Conservation (phyloP, 2,797 vertebrate species). For the Antrozous pallidus region DNA sequence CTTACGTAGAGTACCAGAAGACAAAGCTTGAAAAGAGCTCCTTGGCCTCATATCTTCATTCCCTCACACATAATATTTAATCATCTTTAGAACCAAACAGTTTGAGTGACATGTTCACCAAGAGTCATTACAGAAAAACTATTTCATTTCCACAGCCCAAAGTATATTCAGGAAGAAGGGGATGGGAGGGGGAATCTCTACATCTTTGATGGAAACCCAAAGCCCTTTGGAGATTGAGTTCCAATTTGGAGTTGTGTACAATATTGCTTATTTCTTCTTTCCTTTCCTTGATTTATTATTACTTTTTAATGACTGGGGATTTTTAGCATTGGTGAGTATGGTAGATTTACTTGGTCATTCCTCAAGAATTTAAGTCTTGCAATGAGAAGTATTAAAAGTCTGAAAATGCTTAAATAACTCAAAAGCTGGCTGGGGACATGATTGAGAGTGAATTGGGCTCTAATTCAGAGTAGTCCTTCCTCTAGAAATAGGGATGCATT, state of each 20-base stretch:
- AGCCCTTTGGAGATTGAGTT: not conserved
- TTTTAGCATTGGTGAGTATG: not conserved
- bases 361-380: not conserved
- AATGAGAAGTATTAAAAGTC: not conserved
- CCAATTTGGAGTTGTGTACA: not conserved
- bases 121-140: slow-evolving; percentile 54
- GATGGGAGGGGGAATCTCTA: not conserved
- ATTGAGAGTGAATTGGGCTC: not conserved
- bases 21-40: not conserved
- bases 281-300: not conserved
- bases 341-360: not conserved
- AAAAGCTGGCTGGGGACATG: not conserved
- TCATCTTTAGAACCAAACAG: slow-evolving; percentile 16
- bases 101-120: not conserved
- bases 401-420: not conserved
- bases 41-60: not conserved
- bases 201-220: not conserved
- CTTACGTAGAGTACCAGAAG: not conserved
- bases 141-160: slow-evolving; percentile 32
- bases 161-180: not conserved
- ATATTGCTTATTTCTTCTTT: not conserved
- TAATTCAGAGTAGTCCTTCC: not conserved
- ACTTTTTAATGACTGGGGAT: not conserved
- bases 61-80: not conserved
- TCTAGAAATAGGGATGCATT: not conserved